These are phyloP conservation scores for Serinus canaria DNA, from an alignment of 2,113 vertebrate genomes.

Conservation along the genomic window DNA sequence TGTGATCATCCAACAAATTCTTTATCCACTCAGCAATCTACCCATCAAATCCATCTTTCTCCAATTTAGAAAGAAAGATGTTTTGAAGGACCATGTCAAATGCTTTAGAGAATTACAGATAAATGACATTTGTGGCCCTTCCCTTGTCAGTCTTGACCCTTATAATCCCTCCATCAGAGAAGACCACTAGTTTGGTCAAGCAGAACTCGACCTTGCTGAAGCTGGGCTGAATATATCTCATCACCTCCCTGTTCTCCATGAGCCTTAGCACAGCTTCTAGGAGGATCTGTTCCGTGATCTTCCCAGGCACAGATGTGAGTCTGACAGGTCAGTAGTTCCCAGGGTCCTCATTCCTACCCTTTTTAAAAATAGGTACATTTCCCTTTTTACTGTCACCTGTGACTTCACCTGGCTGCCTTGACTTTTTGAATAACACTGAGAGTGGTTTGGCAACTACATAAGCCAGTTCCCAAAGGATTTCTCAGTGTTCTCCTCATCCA, in stretches of 20 bases:
- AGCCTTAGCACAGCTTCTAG: not conserved
- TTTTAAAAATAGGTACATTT: not conserved
- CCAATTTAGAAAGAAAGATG: not conserved
- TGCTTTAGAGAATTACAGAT: not conserved
- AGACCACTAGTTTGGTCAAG: not conserved
- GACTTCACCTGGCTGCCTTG: not conserved
- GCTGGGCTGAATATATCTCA: not conserved
- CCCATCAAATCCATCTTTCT: not conserved
- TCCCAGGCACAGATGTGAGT: not conserved
- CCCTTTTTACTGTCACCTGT: not conserved
- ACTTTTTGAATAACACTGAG: not conserved
- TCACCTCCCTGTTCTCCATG: not conserved
- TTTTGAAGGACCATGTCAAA: not conserved
- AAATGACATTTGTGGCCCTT: not conserved
- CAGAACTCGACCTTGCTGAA: not conserved
- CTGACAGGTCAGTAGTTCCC: not conserved
- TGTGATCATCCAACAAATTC: not conserved
- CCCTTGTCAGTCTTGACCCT: not conserved
- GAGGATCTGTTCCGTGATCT: not conserved
- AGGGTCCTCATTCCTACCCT: not conserved
- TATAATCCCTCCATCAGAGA: not conserved
- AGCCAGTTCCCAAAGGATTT: not conserved
- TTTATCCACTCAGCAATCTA: not conserved
- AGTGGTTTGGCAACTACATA: not conserved
- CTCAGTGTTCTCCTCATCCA: not conserved